These are phyloP conservation scores for Mesitornis unicolor DNA, from an alignment of 2,113 vertebrate genomes.

Conservation along the genomic window DNA sequence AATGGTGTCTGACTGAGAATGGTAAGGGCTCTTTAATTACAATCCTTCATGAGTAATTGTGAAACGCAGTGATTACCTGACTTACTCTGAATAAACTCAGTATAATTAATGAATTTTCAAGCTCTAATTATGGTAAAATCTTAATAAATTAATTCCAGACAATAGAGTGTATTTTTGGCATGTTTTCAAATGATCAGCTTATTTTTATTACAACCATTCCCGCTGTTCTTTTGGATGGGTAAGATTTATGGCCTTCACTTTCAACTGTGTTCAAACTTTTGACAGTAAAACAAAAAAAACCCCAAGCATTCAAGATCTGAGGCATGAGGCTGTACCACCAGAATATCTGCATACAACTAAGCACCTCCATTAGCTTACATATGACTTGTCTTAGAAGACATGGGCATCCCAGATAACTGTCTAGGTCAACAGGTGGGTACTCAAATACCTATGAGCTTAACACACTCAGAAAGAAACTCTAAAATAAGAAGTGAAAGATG, in stretches of 20 bases:
- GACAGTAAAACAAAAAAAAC: not conserved
- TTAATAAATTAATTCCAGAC: conserved; percentile 16
- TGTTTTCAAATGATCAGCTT: not conserved
- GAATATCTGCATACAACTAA: not conserved
- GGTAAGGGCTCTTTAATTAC: not conserved
- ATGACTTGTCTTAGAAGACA: not conserved
- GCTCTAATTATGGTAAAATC: conserved; percentile 20
- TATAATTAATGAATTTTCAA: conserved; percentile 39
- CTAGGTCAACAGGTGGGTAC: not conserved
- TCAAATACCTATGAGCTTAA: not conserved
- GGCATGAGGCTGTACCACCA: not conserved
- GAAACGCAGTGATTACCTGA: conserved; percentile 27
- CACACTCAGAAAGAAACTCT: not conserved
- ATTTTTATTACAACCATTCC: not conserved
- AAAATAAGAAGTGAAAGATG: not conserved
- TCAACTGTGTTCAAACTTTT: not conserved
- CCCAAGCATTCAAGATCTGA: not conserved
- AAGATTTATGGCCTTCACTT: not conserved
- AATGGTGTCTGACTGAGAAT: not conserved
- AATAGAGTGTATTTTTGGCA: not conserved
- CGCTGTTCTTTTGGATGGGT: not conserved
- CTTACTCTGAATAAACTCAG: conserved; percentile 11
- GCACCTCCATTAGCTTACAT: not conserved
- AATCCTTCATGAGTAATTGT: not conserved
- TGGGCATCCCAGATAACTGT: not conserved